Percentiles rank a stretch among this genome's conserved stretches.
These are phyloP conservation scores for Baccha elongata DNA, from an alignment of 2,888 invertebrate species.

Conservation along the genomic window DNA sequence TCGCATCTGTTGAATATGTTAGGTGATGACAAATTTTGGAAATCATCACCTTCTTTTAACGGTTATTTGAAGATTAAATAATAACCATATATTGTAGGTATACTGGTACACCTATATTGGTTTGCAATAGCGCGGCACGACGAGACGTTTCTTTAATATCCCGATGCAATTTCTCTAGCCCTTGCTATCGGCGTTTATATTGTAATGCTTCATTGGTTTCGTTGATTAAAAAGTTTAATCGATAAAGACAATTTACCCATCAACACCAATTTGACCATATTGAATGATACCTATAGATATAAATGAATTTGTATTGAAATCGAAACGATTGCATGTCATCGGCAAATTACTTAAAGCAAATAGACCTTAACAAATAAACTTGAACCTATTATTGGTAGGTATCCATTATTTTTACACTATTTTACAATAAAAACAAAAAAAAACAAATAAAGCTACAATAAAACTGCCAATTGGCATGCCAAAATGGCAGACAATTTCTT, in stretches of 20 bases:
- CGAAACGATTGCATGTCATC: constrained; percentile 49
- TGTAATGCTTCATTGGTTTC: too few species aligned
- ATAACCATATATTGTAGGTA: too few species aligned
- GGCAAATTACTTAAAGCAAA: constrained; percentile 17
- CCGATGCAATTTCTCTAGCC: too few species aligned
- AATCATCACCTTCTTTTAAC: too few species aligned
- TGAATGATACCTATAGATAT: constrained; percentile 31
- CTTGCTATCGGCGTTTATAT: too few species aligned
- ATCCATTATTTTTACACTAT: constrained; percentile 42
- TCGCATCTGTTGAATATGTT: too few species aligned
- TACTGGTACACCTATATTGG: too few species aligned
- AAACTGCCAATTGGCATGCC: constrained; percentile 69
- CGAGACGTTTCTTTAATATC: too few species aligned
- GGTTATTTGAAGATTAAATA: too few species aligned
- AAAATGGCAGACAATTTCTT: constrained; percentile 63
- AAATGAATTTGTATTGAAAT: neutral
- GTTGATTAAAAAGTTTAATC: neutral
- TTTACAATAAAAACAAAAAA: constrained; percentile 16
- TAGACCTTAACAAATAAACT: constrained; percentile 35
- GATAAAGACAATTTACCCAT: neutral
- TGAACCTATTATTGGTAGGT: constrained; percentile 34
- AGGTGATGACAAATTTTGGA: too few species aligned
- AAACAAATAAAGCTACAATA: constrained; percentile 18
- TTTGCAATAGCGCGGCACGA: too few species aligned
- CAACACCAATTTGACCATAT: constrained; percentile 24